These are phyloP conservation scores for Drosophila orena DNA, from an alignment of 1,140 invertebrate species.

Conservation along the genomic window DNA sequence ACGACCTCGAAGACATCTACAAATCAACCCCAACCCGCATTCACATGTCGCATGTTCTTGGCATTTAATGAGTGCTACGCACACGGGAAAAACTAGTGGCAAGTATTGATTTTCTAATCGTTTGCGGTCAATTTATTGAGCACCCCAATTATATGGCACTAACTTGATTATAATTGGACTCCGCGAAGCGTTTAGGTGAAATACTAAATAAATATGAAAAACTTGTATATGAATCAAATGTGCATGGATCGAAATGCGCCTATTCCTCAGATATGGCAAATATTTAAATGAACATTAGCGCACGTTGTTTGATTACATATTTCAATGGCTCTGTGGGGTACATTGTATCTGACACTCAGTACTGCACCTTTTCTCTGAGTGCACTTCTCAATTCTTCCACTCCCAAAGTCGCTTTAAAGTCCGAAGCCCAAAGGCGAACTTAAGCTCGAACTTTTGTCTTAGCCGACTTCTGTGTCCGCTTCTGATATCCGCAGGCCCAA, in stretches of 20 bases:
- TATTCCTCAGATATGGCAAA: no score
- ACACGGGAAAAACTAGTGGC: conserved; percentile 18
- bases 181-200: neutral
- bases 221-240: neutral
- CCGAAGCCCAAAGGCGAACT: no score
- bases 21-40: conserved; percentile 4
- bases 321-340: no score
- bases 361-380: conserved; percentile 4
- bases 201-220: no score
- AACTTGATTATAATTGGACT: neutral
- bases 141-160: neutral
- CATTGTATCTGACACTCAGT: no score
- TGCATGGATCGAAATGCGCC: neutral
- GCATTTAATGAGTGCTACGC: conserved; percentile 67
- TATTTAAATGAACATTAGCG: neutral
- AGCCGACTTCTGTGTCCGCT: conserved; percentile 4
- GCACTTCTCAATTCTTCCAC: conserved; percentile 6
- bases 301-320: no score
- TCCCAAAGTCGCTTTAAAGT: neutral
- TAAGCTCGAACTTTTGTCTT: conserved; percentile 30
- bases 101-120: conserved; percentile 23
- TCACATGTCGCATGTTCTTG: conserved; percentile 60
- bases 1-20: conserved; percentile 21
- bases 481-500: conserved; percentile 8
- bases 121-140: conserved; percentile 8